These are phyloP conservation scores for Shargacucullia verbasci DNA, from an alignment of 2,888 invertebrate species.

Conservation along the genomic window DNA sequence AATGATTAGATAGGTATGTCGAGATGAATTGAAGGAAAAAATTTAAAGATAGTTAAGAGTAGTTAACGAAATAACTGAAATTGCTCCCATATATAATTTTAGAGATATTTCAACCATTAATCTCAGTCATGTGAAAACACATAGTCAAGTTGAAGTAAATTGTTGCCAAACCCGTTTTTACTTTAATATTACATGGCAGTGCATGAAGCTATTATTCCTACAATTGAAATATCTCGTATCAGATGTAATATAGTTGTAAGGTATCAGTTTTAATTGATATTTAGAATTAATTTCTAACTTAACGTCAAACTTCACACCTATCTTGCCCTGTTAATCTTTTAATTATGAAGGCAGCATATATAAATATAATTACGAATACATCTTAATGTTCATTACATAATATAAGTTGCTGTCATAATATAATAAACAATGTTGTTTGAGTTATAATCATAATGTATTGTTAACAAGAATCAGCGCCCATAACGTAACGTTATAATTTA, in stretches of 20 bases:
- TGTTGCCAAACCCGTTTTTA: no score
- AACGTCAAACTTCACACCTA: not conserved
- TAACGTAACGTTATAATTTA: conserved; percentile 10
- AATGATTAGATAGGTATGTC: not conserved
- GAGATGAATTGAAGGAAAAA: no score
- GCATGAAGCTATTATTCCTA: not conserved
- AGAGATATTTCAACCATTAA: no score
- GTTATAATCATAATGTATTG: conserved; percentile 10
- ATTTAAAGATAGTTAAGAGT: no score
- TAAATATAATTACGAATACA: conserved; percentile 12
- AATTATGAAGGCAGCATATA: conserved; percentile 1
- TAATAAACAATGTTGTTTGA: conserved; percentile 19
- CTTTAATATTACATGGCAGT: no score
- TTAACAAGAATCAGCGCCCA: conserved; percentile 14
- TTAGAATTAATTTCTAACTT: not conserved
- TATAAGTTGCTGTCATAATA: conserved; percentile 18
- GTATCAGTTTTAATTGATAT: not conserved
- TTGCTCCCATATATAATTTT: no score
- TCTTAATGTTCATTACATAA: conserved; percentile 24
- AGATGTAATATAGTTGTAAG: no score
- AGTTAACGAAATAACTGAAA: no score
- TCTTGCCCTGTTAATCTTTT: no score
- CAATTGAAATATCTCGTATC: not conserved
- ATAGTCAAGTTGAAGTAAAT: no score
- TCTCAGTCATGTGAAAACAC: no score